Conservation (phyloP, 2,888 invertebrate species). For the Rhaphigaster nebulosa region DNA sequence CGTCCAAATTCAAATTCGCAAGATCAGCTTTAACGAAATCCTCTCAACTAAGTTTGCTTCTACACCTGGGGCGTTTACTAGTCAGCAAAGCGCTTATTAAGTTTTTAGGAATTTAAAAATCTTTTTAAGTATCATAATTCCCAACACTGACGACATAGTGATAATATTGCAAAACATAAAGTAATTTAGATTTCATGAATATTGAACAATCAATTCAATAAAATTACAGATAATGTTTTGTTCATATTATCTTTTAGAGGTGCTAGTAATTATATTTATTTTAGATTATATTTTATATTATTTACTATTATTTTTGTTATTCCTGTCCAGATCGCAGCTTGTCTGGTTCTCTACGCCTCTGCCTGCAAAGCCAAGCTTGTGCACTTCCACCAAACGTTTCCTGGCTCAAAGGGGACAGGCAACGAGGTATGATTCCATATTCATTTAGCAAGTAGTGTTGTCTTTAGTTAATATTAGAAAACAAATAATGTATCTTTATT, state of each 20-base stretch:
- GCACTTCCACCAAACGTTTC: constrained; percentile 54
- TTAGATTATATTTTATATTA: constrained; percentile 10
- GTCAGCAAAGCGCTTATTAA: no score
- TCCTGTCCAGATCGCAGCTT: not conserved
- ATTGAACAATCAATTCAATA: not conserved
- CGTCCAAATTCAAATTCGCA: no score
- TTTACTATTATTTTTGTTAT: not conserved
- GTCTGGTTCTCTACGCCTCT: not conserved
- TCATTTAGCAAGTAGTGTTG: not conserved
- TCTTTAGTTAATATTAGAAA: no score
- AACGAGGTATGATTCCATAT: constrained; percentile 50
- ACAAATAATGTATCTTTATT: no score
- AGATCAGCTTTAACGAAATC: no score
- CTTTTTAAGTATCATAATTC: no score
- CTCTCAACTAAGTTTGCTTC: no score
- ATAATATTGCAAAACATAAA: no score
- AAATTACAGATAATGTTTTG: not conserved
- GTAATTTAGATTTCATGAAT: not conserved
- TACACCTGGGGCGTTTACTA: no score
- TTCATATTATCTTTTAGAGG: no score
- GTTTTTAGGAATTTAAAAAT: no score
- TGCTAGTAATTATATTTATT: not conserved
- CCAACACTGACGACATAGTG: no score
- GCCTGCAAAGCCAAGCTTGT: constrained; percentile 43
- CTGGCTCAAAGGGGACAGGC: constrained; percentile 24